Conservation (phyloP, 2,797 vertebrate genomes). For the Sebastes umbrosus region DNA sequence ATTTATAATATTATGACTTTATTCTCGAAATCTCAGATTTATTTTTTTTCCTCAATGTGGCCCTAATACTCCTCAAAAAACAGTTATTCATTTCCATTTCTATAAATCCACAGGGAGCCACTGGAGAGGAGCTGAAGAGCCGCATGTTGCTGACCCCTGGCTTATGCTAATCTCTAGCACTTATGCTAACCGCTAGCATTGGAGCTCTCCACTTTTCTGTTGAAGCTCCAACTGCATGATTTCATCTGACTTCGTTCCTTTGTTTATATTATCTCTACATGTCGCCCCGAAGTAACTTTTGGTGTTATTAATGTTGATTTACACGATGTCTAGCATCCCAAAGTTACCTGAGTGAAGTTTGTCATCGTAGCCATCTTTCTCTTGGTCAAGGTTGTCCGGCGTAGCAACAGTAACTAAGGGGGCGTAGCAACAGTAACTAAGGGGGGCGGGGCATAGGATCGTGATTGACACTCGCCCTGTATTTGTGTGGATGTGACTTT, state of each 20-base stretch:
- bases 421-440: background rate
- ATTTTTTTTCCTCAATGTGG: too few relatives aligned
- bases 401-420: background rate
- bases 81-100: too few relatives aligned
- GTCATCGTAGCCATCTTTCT: background rate
- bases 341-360: background rate
- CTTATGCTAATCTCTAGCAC: fast-evolving
- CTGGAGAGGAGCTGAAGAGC: too few relatives aligned
- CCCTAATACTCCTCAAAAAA: too few relatives aligned
- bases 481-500: fast-evolving
- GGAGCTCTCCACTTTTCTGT: too few relatives aligned
- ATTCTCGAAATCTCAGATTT: too few relatives aligned
- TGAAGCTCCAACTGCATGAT: background rate
- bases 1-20: too few relatives aligned
- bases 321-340: background rate
- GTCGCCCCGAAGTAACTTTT: background rate
- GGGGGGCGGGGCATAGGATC: background rate
- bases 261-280: background rate
- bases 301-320: background rate
- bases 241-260: background rate
- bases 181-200: too few relatives aligned
- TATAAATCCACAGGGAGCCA: too few relatives aligned
- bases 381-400: background rate
- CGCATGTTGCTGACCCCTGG: too few relatives aligned
- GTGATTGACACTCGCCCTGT: background rate